Conservation (phyloP, 2,113 vertebrate species). For the Oreochromis spilurus region DNA sequence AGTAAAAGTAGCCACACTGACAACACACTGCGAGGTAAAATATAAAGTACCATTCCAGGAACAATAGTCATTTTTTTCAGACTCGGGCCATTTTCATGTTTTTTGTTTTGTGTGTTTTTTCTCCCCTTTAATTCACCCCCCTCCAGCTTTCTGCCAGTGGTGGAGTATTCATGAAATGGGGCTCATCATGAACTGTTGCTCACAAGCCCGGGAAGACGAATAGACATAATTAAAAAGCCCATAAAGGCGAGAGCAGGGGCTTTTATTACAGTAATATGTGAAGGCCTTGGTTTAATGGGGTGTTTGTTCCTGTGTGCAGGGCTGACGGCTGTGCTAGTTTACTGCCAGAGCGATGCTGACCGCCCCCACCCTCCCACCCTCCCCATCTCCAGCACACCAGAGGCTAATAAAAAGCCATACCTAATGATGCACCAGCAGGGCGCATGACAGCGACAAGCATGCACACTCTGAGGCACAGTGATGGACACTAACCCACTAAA, state of each 20-base stretch:
- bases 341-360: conserved; percentile 19
- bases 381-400: conserved; percentile 17
- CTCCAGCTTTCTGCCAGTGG: conserved; percentile 31
- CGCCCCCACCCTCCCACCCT: not conserved
- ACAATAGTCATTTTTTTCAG: conserved; percentile 52
- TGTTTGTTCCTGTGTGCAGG: conserved; percentile 59
- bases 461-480: not conserved
- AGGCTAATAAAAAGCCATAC: conserved; percentile 56
- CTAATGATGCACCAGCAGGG: conserved; percentile 48
- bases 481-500: not conserved
- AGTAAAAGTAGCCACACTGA: not conserved
- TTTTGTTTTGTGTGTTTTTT: not conserved
- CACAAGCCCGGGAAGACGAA: conserved; percentile 63
- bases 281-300: conserved; percentile 64
- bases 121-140: conserved; percentile 17
- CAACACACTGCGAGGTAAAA: conserved; percentile 7
- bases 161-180: conserved; percentile 40
- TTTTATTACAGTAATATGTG: conserved; percentile 71
- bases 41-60: not conserved
- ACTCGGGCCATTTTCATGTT: not conserved
- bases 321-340: conserved; percentile 36
- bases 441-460: conserved; percentile 14
- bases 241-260: conserved; percentile 56
- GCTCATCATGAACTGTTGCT: conserved; percentile 60
- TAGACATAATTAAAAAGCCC: conserved; percentile 74